Percentiles rank a stretch among this genome's conserved stretches.
These are phyloP conservation scores for Aphaenogaster rudis DNA, from an alignment of 1,140 invertebrate species.

Conservation along the genomic window DNA sequence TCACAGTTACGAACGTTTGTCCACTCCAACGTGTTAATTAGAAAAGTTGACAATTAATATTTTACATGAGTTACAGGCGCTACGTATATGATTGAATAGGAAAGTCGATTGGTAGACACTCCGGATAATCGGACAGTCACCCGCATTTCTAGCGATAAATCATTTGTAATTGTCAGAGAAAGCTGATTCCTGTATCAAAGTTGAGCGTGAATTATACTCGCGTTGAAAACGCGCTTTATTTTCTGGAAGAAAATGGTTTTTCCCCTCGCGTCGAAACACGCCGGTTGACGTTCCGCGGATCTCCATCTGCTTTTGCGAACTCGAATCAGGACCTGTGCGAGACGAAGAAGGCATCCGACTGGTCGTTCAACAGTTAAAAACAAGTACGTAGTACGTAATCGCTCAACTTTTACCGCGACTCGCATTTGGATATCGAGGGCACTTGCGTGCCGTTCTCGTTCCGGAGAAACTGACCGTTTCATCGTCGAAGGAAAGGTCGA, in stretches of 20 bases:
- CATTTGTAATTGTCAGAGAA: constrained; percentile 50
- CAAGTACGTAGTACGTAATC: constrained; percentile 71
- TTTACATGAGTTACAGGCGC: neutral
- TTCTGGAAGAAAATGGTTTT: neutral
- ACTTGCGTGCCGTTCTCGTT: constrained; percentile 66
- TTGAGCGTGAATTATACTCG: neutral
- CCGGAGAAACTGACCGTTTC: constrained; percentile 67
- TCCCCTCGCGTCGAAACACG: neutral
- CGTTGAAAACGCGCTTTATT: neutral
- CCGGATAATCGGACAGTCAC: constrained; percentile 32
- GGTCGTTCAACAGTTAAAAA: constrained; percentile 12
- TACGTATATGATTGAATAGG: neutral
- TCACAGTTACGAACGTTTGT: neutral
- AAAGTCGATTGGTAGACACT: constrained; percentile 28
- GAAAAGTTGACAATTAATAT: neutral
- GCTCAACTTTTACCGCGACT: constrained; percentile 77
- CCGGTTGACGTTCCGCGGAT: neutral
- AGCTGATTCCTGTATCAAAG: constrained; percentile 39
- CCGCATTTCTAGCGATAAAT: constrained; percentile 52
- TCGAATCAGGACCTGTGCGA: neutral
- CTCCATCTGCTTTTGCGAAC: neutral
- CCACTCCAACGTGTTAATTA: neutral
- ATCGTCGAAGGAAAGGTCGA: constrained; percentile 34
- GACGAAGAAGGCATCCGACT: constrained; percentile 20
- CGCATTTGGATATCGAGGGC: constrained; percentile 80